phyloP scores from a whole-genome alignment of 2,888 invertebrate species.

The Drosophila anomelani region DNA sequence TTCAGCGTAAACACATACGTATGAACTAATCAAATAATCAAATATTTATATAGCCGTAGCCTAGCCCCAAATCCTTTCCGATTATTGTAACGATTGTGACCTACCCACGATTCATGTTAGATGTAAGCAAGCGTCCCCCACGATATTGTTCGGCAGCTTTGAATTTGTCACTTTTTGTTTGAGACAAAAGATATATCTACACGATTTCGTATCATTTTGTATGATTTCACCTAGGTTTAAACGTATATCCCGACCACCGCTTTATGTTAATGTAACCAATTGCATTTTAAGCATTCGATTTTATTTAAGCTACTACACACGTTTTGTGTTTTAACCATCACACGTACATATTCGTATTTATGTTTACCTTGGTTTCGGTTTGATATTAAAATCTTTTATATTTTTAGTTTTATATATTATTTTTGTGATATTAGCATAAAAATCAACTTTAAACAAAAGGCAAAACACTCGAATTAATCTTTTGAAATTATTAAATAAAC shows the following conservation, averaged over 20 bases:
- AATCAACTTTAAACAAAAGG: constrained; percentile 68
- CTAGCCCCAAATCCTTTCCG: constrained; percentile 39
- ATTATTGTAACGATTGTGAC: constrained; percentile 25
- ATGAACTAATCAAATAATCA: constrained; percentile 69
- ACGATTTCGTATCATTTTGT: constrained; percentile 11
- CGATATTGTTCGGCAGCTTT: constrained; percentile 50
- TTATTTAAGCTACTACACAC: constrained; percentile 43
- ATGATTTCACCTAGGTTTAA: constrained; percentile 54
- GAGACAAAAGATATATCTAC: constrained; percentile 45
- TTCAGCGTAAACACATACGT: constrained; percentile 61
- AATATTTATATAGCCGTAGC: constrained; percentile 67
- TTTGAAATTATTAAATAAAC: constrained; percentile 76
- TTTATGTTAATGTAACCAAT: constrained; percentile 49
- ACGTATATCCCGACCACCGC: constrained; percentile 39
- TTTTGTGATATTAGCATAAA: constrained; percentile 82
- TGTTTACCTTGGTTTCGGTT: constrained; percentile 68
- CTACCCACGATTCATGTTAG: constrained; percentile 54
- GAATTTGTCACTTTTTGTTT: constrained; percentile 41
- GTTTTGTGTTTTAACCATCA: constrained; percentile 49
- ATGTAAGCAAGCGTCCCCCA: constrained; percentile 50
- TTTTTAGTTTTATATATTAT: constrained; percentile 79
- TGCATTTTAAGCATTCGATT: constrained; percentile 44
- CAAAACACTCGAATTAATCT: constrained; percentile 72
- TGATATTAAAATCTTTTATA: constrained; percentile 59
- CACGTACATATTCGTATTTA: constrained; percentile 46